Conservation (phyloP, 2,113 vertebrate species). For the Laterallus jamaicensis region DNA sequence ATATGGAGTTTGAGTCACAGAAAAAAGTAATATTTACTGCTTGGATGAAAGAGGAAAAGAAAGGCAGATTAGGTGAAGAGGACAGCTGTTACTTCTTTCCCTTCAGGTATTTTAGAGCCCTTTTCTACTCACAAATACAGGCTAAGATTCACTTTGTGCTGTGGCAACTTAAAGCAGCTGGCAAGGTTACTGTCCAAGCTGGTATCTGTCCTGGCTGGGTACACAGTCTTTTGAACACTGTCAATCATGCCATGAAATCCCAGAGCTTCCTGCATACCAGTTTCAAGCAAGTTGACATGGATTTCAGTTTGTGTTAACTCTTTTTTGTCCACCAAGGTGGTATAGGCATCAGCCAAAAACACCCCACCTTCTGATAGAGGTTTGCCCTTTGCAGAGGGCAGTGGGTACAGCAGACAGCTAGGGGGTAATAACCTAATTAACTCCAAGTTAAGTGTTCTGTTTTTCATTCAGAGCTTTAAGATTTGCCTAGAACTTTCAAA, state of each 20-base stretch:
- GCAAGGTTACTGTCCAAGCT: not conserved
- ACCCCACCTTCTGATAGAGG: not conserved
- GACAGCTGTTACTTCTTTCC: not conserved
- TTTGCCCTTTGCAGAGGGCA: not conserved
- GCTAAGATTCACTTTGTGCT: not conserved
- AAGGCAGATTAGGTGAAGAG: not conserved
- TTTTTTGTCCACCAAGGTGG: fast-evolving
- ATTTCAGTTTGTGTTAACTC: not conserved
- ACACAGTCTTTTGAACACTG: not conserved
- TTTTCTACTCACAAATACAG: not conserved
- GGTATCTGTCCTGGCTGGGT: not conserved
- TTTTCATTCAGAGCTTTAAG: not conserved
- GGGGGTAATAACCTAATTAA: not conserved
- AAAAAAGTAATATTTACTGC: not conserved
- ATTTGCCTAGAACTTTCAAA: not conserved
- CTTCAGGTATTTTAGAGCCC: not conserved
- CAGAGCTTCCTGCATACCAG: not conserved
- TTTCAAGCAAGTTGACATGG: not conserved
- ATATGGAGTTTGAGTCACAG: not conserved
- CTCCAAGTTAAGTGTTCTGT: not conserved
- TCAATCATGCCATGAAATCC: not conserved
- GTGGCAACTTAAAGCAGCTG: not conserved
- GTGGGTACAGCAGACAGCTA: not conserved
- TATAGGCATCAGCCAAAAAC: not conserved
- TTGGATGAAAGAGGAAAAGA: not conserved